Conservation (phyloP, 2,113 vertebrate genomes). For the Willisornis vidua region DNA sequence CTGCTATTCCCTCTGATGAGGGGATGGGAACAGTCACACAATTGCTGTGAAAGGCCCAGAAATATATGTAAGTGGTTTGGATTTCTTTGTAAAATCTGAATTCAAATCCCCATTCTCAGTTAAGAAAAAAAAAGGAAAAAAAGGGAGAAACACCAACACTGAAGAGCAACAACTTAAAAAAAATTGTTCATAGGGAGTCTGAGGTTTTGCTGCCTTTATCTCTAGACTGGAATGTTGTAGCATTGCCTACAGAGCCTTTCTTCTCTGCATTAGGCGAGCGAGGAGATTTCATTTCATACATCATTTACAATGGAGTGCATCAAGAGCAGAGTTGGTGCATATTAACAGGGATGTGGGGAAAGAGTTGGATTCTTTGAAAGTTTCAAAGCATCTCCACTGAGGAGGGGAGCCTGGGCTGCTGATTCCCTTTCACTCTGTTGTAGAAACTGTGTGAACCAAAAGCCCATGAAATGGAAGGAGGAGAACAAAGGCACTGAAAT, state of each 20-base stretch:
- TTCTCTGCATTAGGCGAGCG: conserved; percentile 55
- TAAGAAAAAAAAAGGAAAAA: not conserved
- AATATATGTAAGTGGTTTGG: conserved; percentile 22
- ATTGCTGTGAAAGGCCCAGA: conserved; percentile 39
- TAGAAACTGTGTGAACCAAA: not conserved
- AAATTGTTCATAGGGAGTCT: conserved; percentile 11
- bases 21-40: not conserved
- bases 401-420: conserved; percentile 1
- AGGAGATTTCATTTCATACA: conserved; percentile 72
- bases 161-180: conserved; percentile 41
- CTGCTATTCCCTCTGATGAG: conserved; percentile 12
- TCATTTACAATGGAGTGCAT: conserved; percentile 66
- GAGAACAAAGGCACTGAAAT: conserved; percentile 4
- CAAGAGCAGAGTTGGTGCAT: conserved; percentile 48
- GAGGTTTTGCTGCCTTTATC: conserved; percentile 43
- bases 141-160: conserved; percentile 29
- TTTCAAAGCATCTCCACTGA: conserved; percentile 51
- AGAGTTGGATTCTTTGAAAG: conserved; percentile 58
- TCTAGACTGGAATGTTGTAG: conserved; percentile 1
- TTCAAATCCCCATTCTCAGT: conserved; percentile 13
- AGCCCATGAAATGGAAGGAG: not conserved
- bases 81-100: conserved; percentile 52
- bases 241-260: conserved; percentile 62
- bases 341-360: conserved; percentile 50
- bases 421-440: not conserved